These are phyloP conservation scores for Eumaeus atala DNA, from an alignment of 1,140 invertebrate genomes.

Conservation along the genomic window DNA sequence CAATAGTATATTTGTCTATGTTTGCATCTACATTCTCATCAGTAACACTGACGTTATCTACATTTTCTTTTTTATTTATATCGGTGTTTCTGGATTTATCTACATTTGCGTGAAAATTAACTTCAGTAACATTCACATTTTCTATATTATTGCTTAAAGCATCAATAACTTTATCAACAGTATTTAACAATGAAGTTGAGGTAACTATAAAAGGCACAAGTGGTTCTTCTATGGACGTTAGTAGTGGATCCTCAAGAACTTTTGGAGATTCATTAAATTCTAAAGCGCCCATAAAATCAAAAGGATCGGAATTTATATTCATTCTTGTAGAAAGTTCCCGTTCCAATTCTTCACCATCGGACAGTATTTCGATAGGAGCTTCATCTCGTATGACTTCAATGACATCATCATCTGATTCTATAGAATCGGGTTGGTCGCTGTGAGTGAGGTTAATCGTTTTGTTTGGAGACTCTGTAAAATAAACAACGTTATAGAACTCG, in stretches of 20 bases:
- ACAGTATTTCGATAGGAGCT: conserved; percentile 63
- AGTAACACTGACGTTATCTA: conserved; percentile 7
- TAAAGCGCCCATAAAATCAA: conserved; percentile 21
- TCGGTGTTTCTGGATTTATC: background rate
- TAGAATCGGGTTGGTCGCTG: conserved; percentile 28
- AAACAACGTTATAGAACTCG: background rate
- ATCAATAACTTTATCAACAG: conserved; percentile 15
- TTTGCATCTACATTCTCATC: background rate
- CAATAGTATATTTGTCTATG: background rate
- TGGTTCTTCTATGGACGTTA: conserved; percentile 8
- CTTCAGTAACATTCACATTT: conserved; percentile 8
- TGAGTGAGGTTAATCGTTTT: conserved; percentile 20
- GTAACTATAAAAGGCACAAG: conserved; percentile 10
- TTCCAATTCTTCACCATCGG: conserved; percentile 58
- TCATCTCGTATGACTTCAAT: conserved; percentile 66
- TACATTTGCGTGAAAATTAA: background rate
- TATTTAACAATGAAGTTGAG: conserved; percentile 10
- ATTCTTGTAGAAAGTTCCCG: conserved; percentile 27
- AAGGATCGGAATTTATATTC: conserved; percentile 16
- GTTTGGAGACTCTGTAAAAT: conserved; percentile 6
- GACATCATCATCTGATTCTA: conserved; percentile 62
- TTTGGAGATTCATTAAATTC: conserved; percentile 7
- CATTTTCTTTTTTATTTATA: conserved; percentile 2
- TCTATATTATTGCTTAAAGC: conserved; percentile 5
- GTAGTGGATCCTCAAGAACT: conserved; percentile 7